Evolutionary conservation across 2,113 vertebrate genomes (phyloP), one percentile per base, ranked within the genome.

Genomic region (Equus quagga): DNA sequence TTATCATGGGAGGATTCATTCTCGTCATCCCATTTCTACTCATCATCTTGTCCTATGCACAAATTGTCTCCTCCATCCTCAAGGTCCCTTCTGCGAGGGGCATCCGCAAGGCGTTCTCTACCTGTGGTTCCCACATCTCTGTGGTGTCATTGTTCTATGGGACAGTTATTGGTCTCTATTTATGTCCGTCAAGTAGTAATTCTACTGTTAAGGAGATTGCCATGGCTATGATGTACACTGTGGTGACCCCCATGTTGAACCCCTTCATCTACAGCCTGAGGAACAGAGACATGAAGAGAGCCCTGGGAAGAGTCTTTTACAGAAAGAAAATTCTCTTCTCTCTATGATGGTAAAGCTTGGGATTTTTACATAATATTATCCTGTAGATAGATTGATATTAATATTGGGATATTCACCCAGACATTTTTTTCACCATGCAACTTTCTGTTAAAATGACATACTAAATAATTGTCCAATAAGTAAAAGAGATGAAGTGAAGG

Each of bases 81-180:
- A 98, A 82, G 19, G 67, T 89, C 8, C 94, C 94, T 58, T 97
- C 96, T 54, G 9, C 49, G 3, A 70, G 33, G 26, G 89, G 75
- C 0, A 92, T 96, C n/a, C 2, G 2, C 24, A 98, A 98, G 69
- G 96, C 96, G 4, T 98, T 98, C 69, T 98, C 98, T 28, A 98
- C 97, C 9, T 98, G 98, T 49, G 90, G 96, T 31, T 98, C 98
- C 2, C 98, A 98, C 69, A 78, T 98, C 31, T 90, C 93, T 14
- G 95, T 96, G 33, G 97, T 98, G 49, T 98, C 78, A 0, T 75
- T 98, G 8, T 98, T 98, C 73, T 98, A 97, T 5, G 97, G 97
- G 21, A 94, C 97, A 11, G 2, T 96, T 31, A 95, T 98, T 41
- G 87, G 91, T 54, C 13, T 54, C 2, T 54, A 54, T 54, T 5